Percentiles rank a stretch among this genome's conserved stretches.
Evolutionary conservation across 2,888 invertebrate genomes (phyloP).

Genomic region (Argyra leucocephala): DNA sequence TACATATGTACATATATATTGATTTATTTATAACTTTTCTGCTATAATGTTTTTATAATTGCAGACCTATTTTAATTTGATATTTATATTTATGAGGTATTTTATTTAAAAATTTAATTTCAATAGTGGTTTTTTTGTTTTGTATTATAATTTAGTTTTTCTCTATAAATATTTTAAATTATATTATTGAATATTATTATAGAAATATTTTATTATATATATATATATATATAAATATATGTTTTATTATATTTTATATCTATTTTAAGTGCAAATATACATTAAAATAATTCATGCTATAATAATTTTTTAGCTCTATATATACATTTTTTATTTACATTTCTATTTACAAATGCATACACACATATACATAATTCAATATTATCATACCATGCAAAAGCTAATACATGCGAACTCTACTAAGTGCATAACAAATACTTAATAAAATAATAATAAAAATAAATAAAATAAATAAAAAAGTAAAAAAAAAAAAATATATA

Average conservation of each 20-base stretch:
- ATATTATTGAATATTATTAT: no score
- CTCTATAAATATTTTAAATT: no score
- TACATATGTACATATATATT: no score
- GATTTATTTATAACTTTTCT: no score
- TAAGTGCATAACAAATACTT: neutral
- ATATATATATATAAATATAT: no score
- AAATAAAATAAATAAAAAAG: neutral
- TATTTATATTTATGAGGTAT: no score
- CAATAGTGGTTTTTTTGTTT: no score
- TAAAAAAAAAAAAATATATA: neutral
- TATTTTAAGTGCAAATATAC: neutral
- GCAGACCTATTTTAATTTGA: no score
- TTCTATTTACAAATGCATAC: neutral
- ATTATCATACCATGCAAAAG: neutral
- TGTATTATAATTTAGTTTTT: no score
- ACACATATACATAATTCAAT: neutral
- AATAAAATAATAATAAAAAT: neutral
- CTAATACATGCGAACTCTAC: slow-evolving; percentile 6
- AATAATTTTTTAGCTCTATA: neutral
- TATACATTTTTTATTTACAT: neutral
- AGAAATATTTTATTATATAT: no score
- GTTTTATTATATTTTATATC: neutral
- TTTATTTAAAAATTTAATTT: no score
- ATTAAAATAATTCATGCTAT: neutral
- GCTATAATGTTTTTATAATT: no score